Evolutionary conservation across 2,113 vertebrate species (phyloP).

Genomic region (Pelvicachromis taeniatus): DNA sequence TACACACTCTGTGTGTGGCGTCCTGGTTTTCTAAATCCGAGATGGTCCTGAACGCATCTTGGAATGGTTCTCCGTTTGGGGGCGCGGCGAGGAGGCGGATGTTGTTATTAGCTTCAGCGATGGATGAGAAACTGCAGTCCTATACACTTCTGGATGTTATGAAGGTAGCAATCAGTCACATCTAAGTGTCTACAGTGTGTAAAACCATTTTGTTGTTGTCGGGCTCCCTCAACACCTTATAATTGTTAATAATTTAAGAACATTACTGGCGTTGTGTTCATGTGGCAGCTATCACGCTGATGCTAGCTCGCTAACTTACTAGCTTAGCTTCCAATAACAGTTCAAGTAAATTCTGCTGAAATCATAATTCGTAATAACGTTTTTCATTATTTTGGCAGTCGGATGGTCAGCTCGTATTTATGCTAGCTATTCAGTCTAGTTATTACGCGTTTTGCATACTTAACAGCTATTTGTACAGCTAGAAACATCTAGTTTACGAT

Average conservation of each 20-base stretch:
- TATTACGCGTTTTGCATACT: rapidly evolving
- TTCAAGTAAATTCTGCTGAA: rapidly evolving
- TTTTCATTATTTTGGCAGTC: rapidly evolving
- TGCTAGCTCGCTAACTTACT: constrained; percentile 9
- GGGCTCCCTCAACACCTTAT: neutral
- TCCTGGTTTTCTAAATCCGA: neutral
- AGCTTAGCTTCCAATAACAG: neutral
- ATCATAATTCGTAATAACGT: rapidly evolving
- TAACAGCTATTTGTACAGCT: neutral
- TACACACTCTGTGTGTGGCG: neutral
- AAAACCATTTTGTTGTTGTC: neutral
- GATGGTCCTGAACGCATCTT: constrained; percentile 13
- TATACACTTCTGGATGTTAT: neutral
- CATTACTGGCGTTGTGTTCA: neutral
- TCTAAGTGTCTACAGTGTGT: neutral
- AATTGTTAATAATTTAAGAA: rapidly evolving
- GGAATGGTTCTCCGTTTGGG: neutral
- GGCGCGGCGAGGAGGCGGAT: neutral
- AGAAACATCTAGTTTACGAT: neutral
- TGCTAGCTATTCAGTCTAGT: neutral
- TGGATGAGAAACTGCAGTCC: neutral
- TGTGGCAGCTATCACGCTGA: neutral
- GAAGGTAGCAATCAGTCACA: constrained; percentile 23
- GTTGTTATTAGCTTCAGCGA: constrained; percentile 27
- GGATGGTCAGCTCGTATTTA: neutral